These are phyloP conservation scores for Dermolepida albohirtum DNA, from an alignment of 2,888 invertebrate genomes.

Conservation along the genomic window DNA sequence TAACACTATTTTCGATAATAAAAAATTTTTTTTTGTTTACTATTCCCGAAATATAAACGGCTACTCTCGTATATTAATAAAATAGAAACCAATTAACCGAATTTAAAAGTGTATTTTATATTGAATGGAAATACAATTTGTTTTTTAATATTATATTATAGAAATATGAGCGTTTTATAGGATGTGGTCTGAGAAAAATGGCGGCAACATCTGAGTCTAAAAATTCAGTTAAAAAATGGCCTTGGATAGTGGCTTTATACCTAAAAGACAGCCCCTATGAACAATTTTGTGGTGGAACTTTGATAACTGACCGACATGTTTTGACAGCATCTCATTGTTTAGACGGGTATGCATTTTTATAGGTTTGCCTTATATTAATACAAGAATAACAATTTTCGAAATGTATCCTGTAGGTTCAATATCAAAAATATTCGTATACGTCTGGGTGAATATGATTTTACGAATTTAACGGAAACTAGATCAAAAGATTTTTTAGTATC, in stretches of 20 bases:
- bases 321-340: constrained; percentile 84
- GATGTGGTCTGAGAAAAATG: constrained; percentile 55
- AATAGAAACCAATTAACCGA: no score
- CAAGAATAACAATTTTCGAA: background rate
- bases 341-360: constrained; percentile 65
- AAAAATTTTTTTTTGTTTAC: no score
- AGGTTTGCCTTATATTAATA: background rate
- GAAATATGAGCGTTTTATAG: constrained; percentile 48
- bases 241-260: constrained; percentile 86
- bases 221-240: constrained; percentile 69
- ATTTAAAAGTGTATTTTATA: no score
- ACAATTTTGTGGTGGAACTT: constrained; percentile 83
- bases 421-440: constrained; percentile 75
- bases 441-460: constrained; percentile 86
- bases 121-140: no score
- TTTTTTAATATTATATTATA: no score
- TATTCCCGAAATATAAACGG: no score
- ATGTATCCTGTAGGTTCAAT: constrained; percentile 66
- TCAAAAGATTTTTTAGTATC: constrained; percentile 76
- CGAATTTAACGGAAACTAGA: constrained; percentile 74
- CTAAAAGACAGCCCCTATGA: constrained; percentile 68
- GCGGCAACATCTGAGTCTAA: constrained; percentile 39
- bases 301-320: constrained; percentile 83
- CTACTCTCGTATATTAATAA: no score
- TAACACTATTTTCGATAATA: no score